Evolutionary conservation across 2,113 vertebrate species (phyloP).

Genomic region (Haplochromis vanheusdeni): DNA sequence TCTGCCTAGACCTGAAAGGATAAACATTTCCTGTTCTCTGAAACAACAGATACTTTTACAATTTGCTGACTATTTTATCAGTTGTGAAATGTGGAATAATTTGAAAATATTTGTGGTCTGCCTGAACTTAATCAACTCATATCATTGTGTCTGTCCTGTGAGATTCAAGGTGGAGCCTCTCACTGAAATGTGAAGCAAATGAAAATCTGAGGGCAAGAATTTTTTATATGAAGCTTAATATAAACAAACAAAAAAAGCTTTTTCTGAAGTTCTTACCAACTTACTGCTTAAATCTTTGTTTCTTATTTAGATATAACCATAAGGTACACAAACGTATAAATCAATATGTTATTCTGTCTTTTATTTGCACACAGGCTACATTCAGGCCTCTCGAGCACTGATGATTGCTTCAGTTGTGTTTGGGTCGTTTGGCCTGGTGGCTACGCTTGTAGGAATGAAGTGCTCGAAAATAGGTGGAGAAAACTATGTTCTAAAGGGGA

Average conservation of each 20-base stretch:
- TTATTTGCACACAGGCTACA: conserved; percentile 66
- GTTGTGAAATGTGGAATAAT: neutral
- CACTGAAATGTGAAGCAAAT: neutral
- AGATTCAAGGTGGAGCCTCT: neutral
- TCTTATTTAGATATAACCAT: neutral
- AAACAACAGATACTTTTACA: neutral
- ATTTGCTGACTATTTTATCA: neutral
- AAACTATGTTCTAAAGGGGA: conserved; percentile 71
- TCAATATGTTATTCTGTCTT: neutral
- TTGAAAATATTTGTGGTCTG: neutral
- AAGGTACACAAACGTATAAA: neutral
- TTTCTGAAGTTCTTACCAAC: neutral
- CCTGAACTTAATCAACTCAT: neutral
- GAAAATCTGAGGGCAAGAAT: neutral
- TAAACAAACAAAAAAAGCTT: neutral
- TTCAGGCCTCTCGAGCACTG: conserved; percentile 82
- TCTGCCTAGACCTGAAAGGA: neutral
- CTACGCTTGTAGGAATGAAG: conserved; percentile 74
- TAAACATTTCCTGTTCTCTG: neutral
- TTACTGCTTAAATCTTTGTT: neutral
- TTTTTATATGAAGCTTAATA: neutral
- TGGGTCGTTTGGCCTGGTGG: conserved; percentile 72
- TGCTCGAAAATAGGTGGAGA: conserved; percentile 76
- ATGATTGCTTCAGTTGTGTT: conserved; percentile 80
- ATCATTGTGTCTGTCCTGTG: neutral